Conservation (phyloP, 2,797 vertebrate genomes). For the Sparus aurata region DNA sequence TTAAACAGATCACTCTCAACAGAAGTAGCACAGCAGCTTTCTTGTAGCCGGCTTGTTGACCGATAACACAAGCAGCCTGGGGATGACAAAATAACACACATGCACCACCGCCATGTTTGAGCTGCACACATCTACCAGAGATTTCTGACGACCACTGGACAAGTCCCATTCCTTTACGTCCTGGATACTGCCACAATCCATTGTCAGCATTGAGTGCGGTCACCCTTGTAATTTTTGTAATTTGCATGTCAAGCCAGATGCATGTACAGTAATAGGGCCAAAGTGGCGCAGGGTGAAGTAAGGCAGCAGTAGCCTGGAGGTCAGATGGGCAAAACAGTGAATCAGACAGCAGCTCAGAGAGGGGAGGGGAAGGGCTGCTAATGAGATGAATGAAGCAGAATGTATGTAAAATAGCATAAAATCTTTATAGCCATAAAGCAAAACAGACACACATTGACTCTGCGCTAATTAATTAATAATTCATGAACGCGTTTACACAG, state of each 20-base stretch:
- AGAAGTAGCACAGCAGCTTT: conserved; percentile 5
- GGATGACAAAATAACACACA: conserved; percentile 27
- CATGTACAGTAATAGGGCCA: conserved; percentile 23
- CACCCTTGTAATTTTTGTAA: conserved; percentile 26
- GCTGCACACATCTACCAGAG: conserved; percentile 19
- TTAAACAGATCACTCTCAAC: background rate
- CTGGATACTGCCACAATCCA: conserved; percentile 39
- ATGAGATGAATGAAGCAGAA: conserved; percentile 9
- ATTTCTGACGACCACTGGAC: conserved; percentile 44
- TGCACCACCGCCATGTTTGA: conserved; percentile 25
- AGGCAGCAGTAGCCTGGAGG: conserved; percentile 40
- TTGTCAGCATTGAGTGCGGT: conserved; percentile 32
- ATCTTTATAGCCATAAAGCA: background rate
- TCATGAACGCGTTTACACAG: background rate
- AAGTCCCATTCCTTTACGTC: conserved; percentile 30
- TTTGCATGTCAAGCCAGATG: conserved; percentile 35
- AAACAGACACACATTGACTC: background rate
- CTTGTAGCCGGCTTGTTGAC: conserved; percentile 29
- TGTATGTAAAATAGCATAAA: background rate
- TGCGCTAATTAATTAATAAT: background rate
- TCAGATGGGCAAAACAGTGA: conserved; percentile 29
- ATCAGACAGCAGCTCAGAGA: background rate
- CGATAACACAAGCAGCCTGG: conserved; percentile 28
- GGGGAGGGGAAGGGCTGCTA: background rate
- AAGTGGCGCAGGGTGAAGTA: conserved; percentile 37